phyloP scores from a whole-genome alignment of 2,113 vertebrate species.

The Amazona guildingii region DNA sequence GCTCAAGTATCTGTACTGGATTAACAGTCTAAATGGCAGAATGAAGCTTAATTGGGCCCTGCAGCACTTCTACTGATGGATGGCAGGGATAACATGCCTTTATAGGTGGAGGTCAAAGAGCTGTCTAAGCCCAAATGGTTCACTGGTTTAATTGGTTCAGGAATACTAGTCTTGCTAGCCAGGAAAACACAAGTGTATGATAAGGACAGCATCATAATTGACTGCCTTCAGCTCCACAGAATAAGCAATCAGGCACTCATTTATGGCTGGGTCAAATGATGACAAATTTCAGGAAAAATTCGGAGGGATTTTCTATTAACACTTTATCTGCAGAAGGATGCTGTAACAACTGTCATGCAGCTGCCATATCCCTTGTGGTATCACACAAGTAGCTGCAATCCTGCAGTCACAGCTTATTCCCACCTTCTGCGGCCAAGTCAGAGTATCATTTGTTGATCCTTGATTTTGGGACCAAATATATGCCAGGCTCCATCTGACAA shows the following conservation, averaged over 20 bases:
- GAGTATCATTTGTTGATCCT: not conserved
- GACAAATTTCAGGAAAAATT: constrained; percentile 10
- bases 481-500: not conserved
- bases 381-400: not conserved
- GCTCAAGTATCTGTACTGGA: not conserved
- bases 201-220: not conserved
- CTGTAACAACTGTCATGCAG: not conserved
- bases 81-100: not conserved
- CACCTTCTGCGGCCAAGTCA: not conserved
- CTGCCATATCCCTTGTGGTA: not conserved
- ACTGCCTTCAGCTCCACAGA: not conserved
- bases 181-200: not conserved
- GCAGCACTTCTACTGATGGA: not conserved
- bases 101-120: constrained; percentile 25
- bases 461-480: constrained; percentile 1
- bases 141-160: constrained; percentile 34
- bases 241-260: not conserved
- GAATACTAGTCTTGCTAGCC: not conserved
- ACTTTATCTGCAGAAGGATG: not conserved
- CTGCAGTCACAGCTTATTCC: not conserved
- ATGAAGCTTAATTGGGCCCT: constrained; percentile 10
- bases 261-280: not conserved
- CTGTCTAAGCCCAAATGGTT: not conserved
- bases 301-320: not conserved
- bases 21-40: not conserved